Conservation (phyloP, 2,888 invertebrate genomes). For the Parthenolecanium corni region DNA sequence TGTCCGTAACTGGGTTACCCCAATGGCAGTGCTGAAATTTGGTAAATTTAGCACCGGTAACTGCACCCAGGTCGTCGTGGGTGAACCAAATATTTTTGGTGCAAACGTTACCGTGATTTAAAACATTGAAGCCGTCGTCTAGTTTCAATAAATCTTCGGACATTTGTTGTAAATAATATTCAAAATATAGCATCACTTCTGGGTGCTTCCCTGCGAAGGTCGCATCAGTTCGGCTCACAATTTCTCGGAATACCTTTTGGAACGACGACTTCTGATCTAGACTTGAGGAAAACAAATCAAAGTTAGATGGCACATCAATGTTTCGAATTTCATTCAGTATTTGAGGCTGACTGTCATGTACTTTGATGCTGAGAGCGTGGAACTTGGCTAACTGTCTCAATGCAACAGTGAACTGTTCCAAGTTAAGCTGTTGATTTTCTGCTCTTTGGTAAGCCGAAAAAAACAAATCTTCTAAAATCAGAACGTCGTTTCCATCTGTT, state of each 20-base stretch:
- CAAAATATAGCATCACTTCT: no score
- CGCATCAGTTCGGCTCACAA: no score
- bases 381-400: constrained; percentile 13
- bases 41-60: constrained; percentile 15
- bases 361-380: constrained; percentile 7
- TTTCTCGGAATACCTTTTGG: no score
- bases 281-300: no score
- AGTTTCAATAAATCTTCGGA: not conserved
- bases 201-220: no score
- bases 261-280: no score
- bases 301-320: no score
- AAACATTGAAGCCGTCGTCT: not conserved
- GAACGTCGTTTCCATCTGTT: not conserved
- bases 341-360: not conserved
- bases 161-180: not conserved
- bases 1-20: constrained; percentile 29
- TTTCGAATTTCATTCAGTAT: no score
- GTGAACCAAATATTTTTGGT: constrained; percentile 31
- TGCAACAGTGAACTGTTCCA: not conserved
- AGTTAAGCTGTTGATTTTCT: constrained; percentile 8
- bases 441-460: constrained; percentile 1
- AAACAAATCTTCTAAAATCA: constrained; percentile 13
- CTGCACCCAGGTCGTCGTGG: constrained; percentile 7
- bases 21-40: constrained; percentile 30
- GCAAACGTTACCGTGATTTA: constrained; percentile 21